Base-by-base conservation (phyloP, 2,888 invertebrate species). In the Herminia tarsipennalis region DNA sequence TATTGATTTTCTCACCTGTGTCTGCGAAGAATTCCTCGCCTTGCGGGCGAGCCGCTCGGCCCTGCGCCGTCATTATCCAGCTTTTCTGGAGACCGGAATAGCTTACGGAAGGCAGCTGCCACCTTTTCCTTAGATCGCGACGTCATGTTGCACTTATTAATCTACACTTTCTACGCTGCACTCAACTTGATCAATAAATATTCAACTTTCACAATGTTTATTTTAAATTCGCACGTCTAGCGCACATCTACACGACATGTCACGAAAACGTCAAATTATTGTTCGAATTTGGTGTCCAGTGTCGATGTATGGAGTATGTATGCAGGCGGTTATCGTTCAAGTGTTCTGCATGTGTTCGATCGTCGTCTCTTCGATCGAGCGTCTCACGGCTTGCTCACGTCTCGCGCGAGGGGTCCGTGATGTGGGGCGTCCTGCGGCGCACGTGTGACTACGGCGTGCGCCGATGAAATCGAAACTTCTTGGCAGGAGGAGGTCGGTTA, bases 71-170 rank as follows among this genome's bases (percentile, higher is more conserved):
- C 94, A 53, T 93, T 94, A 62, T 94, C 94, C 43, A 94, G 92
- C 78, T 95, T 95, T 74, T 94, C 94, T 10, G 94, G 93, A 32
- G 95, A 94, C 61, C 95, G 94, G 81, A 96, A 96, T 62, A 96
- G 90, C 86, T 95, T 95, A 65, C 95, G 93, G 84, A 96, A 94
- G 36, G 95, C 96, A 16, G 96, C 95, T 17, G 96, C 94, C 53
- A 96, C 94, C 91, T 96, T 96, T 77, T 96, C 96, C 83, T 95
- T 95, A 20, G 96, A 95, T 62, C 95, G 93, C 61, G 95, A 95
- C 72, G 95, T 94, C 96, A 96, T 96, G 70, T 83, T 90, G 67
- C 80, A 82, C 83, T 76, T 63, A 70, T 69, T 63, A 64, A 70
- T 64, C 39, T 50, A 56, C 70, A 78, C 76, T 77, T 69, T 68